Percentiles rank a stretch among this genome's conserved stretches.
phyloP scores from a whole-genome alignment of 2,797 vertebrate species.

The Cheirogaleus major region DNA sequence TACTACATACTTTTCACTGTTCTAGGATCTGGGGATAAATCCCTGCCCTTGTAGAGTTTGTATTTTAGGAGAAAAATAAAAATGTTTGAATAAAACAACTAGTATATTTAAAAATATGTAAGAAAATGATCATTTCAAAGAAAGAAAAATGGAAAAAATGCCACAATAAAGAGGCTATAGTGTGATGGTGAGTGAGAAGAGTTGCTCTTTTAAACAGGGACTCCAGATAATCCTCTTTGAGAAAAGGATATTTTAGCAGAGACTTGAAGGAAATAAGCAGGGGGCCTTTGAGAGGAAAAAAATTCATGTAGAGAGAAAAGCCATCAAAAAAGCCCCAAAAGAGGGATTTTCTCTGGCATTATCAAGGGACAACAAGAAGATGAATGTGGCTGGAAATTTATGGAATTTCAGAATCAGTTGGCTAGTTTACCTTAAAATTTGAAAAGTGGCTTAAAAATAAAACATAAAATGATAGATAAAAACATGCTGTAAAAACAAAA shows the following conservation, averaged over 20 bases:
- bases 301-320: background rate
- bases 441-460: background rate
- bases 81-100: background rate
- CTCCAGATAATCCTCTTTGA: background rate
- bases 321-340: background rate
- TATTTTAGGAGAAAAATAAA: background rate
- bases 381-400: background rate
- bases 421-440: background rate
- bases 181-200: background rate
- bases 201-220: background rate
- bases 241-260: background rate
- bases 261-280: background rate
- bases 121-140: background rate
- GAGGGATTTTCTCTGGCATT: background rate
- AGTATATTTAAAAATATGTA: background rate
- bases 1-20: background rate
- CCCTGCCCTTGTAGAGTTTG: rapidly evolving
- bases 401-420: background rate
- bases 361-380: background rate
- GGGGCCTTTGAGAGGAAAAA: background rate
- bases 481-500: background rate
- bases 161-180: background rate
- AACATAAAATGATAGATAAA: background rate
- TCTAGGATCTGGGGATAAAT: background rate
- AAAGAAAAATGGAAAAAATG: background rate